phyloP scores from a whole-genome alignment of 35 echinoderm and acorn worm species.

The Acanthaster planci region DNA sequence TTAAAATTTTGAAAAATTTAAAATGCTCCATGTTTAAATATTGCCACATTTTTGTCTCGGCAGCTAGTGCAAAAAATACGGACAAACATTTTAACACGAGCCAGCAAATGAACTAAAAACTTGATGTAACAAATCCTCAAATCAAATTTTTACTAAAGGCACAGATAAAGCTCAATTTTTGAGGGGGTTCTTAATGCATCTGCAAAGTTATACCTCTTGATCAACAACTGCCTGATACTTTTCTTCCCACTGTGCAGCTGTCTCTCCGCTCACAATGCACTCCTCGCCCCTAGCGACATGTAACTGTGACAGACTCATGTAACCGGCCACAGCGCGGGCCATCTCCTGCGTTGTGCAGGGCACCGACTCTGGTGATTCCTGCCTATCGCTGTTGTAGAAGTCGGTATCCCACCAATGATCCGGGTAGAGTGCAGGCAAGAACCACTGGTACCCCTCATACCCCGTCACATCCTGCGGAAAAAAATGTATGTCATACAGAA shows the following conservation, averaged over 20 bases:
- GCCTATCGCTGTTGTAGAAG: conserved; percentile 43
- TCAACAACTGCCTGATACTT: conserved; percentile 33
- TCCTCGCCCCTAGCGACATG: conserved; percentile 35
- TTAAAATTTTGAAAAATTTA: too few species aligned
- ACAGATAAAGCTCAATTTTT: neutral
- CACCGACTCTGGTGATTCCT: conserved; percentile 18
- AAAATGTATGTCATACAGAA: neutral
- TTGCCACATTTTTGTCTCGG: too few species aligned
- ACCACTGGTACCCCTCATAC: conserved; percentile 72
- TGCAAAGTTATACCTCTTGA: conserved; percentile 15
- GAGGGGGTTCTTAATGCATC: too few species aligned
- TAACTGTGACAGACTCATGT: conserved; percentile 51
- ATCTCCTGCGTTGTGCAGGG: conserved; percentile 56
- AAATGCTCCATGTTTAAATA: too few species aligned
- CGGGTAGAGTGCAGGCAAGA: conserved; percentile 53
- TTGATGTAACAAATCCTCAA: neutral
- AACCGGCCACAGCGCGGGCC: conserved; percentile 52
- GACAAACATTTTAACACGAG: too few species aligned
- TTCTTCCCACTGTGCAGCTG: conserved; percentile 25
- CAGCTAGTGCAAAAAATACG: too few species aligned
- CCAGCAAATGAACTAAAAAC: neutral
- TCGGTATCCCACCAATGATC: conserved; percentile 68
- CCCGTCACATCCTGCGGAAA: conserved; percentile 52
- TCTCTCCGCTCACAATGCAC: conserved; percentile 27
- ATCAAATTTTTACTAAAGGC: neutral